Base-by-base conservation (phyloP, 2,888 invertebrate genomes). In the Ormyrus pomaceus region DNA sequence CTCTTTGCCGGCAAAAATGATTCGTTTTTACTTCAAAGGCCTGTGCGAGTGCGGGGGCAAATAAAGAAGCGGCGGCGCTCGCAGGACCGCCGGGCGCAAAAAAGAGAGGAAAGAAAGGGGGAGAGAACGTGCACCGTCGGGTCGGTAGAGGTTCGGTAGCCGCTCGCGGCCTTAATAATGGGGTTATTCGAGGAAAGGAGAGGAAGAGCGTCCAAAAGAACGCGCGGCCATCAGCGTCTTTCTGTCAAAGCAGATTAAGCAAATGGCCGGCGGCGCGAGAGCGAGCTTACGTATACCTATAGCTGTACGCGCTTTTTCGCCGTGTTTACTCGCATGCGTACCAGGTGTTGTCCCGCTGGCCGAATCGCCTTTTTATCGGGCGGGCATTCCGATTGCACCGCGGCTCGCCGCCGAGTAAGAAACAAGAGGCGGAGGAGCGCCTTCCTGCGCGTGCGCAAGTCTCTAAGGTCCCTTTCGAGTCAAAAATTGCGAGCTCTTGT, bases 221-320 rank as follows among this genome's bases (percentile, higher is more conserved):
- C 50, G 53, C 58, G 73, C 13, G 10, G 66, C 45, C 58, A 50
- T 13, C 87, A 87, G 87, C 86, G 87, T 86, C 87, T 86, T 82
- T 82, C 86, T 87, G 89, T 89, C 89, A 88, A 86, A 87, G 85
- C 85, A 87, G 87, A 89, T 89, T 89, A 89, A 86, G 86, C 84
- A 86, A 86, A 88, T 86, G 83, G 80, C 77, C 68, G 77, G 78
- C 34, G 59, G 81, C 81, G 84, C 34, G 34, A 3, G 34, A 3
- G 34, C 34, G 3, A 34, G 4, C 34, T 3, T 34, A 34, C 34
- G 34, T 34, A 19, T 34, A 13, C 13, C 13, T 13, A 34, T 34
- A 4, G 4, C 34, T 34, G 34, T 4, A 82, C 83, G 83, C 81
- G 82, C 78, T 85, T 85, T 86, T 85, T 75, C 68, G 73, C 66